Evolutionary conservation across 2,797 vertebrate genomes (phyloP), one percentile per base, ranked within the genome.

Genomic region (Crotalus adamanteus): DNA sequence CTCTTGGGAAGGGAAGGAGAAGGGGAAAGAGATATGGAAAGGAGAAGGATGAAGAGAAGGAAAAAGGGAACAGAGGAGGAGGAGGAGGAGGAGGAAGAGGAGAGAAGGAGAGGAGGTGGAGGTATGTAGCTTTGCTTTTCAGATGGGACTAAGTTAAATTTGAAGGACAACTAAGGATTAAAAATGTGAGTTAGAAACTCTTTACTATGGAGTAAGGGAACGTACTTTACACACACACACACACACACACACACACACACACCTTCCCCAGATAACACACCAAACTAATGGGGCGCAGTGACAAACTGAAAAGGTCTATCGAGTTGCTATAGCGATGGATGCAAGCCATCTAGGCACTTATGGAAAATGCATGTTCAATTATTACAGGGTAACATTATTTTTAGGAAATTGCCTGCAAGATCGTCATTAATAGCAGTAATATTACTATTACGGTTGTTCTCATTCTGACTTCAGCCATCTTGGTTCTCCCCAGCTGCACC

Each of bases 11-110:
- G 20, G 57, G 20, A 11, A 13, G 3, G 55, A 22, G 25, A 28
- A 42, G 8, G 16, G 57, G 20, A 37, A 22, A 6, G 31, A 42
- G 86, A 88, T 93, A 94, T 87, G 92, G 94, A 95, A 95, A 93
- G 6, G 55, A 22, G 37, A 28, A 42, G 8, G 47, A 37, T n/a
- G 37, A 31, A 25, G 31, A 26, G 87, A 89, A 93, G 95, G 86
- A 91, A 94, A 95, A 95, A 92, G 61, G 83, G 3, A 42, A 42
- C 42, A 42, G 3, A 3, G 5, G 22, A 1, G 8, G 0, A 8
- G 42, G 4, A 51, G 0, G 3, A 25, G 3, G 6, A 20, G 3
- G 2, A 47, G 6, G 37, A 22, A 1, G 20, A 47, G 7, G 78
- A 85, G 22, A 57, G 3, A 1, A 57, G 59, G 6, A 60, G n/a